phyloP scores from a whole-genome alignment of 2,113 vertebrate genomes.

The Oxygymnocypris stewartii region DNA sequence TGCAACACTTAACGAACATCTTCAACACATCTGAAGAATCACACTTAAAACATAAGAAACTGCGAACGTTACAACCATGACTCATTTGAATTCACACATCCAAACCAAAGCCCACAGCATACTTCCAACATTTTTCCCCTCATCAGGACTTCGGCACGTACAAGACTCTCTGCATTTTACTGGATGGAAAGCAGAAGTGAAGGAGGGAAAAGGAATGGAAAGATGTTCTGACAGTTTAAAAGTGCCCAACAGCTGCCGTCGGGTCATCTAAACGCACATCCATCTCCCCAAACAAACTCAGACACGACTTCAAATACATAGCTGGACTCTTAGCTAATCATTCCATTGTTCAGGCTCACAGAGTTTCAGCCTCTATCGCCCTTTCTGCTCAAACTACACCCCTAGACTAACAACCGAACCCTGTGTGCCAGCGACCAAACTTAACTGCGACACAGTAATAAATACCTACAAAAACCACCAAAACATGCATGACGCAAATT shows the following conservation, averaged over 20 bases:
- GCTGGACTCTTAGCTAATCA: constrained; percentile 86
- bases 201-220: neutral
- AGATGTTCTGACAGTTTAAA: constrained; percentile 73
- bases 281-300: constrained; percentile 84
- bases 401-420: constrained; percentile 65
- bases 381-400: constrained; percentile 67
- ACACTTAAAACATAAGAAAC: neutral
- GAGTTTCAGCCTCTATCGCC: constrained; percentile 80
- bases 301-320: constrained; percentile 85
- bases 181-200: constrained; percentile 11
- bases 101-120: constrained; percentile 15
- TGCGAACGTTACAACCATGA: constrained; percentile 3
- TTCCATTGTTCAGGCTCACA: constrained; percentile 84
- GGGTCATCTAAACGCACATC: constrained; percentile 78
- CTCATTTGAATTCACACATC: constrained; percentile 58
- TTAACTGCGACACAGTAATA: constrained; percentile 23
- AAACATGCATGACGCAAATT: constrained; percentile 32
- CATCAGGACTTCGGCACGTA: constrained; percentile 9
- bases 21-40: constrained; percentile 16
- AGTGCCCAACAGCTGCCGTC: constrained; percentile 73
- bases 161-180: neutral
- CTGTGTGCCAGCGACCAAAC: constrained; percentile 55
- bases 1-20: neutral
- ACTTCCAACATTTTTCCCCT: constrained; percentile 15
- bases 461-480: constrained; percentile 34